Evolutionary conservation across 2,888 invertebrate species (phyloP).

Genomic region (Aspidapion aeneum): DNA sequence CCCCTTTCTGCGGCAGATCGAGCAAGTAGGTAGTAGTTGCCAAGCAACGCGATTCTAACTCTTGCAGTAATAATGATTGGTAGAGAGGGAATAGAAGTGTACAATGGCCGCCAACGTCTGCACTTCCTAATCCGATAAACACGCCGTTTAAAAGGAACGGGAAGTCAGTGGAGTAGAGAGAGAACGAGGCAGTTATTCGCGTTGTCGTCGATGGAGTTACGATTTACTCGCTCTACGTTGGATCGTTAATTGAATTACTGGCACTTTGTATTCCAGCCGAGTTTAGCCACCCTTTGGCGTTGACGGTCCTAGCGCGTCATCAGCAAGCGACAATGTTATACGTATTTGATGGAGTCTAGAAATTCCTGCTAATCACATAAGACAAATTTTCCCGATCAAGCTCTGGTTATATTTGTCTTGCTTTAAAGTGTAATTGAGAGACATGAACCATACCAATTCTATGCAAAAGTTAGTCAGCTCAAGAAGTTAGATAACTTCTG

Average conservation of each 20-base stretch:
- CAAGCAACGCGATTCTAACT: conserved; percentile 48
- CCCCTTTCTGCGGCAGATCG: conserved; percentile 17
- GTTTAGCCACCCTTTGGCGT: not conserved
- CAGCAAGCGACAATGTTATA: not conserved
- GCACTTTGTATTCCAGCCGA: not conserved
- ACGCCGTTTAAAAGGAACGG: conserved; percentile 37
- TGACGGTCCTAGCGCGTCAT: not conserved
- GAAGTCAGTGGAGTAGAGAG: conserved; percentile 11
- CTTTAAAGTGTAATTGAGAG: too few species aligned
- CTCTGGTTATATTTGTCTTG: too few species aligned
- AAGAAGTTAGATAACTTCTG: too few species aligned
- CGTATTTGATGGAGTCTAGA: too few species aligned
- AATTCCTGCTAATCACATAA: too few species aligned
- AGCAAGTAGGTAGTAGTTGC: too few species aligned
- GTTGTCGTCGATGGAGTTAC: not conserved
- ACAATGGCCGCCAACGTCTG: conserved; percentile 47
- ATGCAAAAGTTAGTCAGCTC: too few species aligned
- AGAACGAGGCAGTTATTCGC: conserved; percentile 15
- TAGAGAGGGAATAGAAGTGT: conserved; percentile 45
- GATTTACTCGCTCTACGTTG: conserved; percentile 9
- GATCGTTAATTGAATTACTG: not conserved
- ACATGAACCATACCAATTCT: too few species aligned
- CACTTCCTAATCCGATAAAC: conserved; percentile 44
- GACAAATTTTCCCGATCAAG: too few species aligned
- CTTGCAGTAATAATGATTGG: conserved; percentile 50